These are phyloP conservation scores for Anas georgica DNA, from an alignment of 2,797 vertebrate species.

Conservation along the genomic window DNA sequence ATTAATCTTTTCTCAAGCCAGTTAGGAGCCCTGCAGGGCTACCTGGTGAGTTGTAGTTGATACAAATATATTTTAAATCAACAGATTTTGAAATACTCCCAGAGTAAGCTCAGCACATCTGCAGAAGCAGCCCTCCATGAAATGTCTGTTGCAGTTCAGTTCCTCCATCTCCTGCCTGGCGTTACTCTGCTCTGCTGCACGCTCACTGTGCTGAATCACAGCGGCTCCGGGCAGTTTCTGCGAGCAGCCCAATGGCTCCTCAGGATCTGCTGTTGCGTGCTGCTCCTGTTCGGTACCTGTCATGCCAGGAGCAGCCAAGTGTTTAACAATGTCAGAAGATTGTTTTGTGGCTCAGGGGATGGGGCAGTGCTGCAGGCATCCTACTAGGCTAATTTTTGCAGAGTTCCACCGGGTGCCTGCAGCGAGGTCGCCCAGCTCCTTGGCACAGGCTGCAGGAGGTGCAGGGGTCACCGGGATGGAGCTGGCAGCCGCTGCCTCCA, in stretches of 20 bases:
- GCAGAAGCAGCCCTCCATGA: not conserved
- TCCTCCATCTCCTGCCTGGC: rapidly evolving
- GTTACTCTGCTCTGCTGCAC: rapidly evolving
- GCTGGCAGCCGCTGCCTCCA: not conserved
- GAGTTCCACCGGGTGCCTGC: not conserved
- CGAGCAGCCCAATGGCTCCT: rapidly evolving
- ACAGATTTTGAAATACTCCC: rapidly evolving
- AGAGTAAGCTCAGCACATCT: rapidly evolving
- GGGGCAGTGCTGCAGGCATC: not conserved
- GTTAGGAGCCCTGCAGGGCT: not conserved
- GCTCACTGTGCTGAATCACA: rapidly evolving
- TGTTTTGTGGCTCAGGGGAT: rapidly evolving
- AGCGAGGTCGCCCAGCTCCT: rapidly evolving
- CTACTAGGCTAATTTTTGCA: rapidly evolving
- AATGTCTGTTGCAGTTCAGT: rapidly evolving
- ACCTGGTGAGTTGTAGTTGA: not conserved
- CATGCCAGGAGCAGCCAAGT: rapidly evolving
- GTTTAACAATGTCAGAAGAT: not conserved
- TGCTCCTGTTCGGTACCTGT: rapidly evolving
- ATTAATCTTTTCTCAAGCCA: not conserved
- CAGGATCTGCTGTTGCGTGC: rapidly evolving
- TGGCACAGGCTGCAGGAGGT: not conserved
- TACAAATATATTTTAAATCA: not conserved
- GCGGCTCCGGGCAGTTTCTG: not conserved
- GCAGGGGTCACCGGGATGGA: not conserved